These are phyloP conservation scores for Drosophila mercatorum DNA, from an alignment of 2,888 invertebrate species.

Conservation along the genomic window DNA sequence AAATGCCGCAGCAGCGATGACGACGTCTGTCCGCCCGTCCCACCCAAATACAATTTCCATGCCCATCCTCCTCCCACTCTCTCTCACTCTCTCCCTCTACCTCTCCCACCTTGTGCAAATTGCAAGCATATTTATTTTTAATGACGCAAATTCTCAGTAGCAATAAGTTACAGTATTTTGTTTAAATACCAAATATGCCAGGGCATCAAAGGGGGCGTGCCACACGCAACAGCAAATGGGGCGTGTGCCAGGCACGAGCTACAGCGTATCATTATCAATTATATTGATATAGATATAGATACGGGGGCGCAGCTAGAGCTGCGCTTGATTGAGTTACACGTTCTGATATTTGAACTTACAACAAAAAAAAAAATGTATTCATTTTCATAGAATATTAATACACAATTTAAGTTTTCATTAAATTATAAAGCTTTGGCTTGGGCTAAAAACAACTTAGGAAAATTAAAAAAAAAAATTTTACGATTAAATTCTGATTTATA, in stretches of 20 bases:
- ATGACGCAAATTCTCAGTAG: constrained; percentile 70
- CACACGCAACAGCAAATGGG: constrained; percentile 11
- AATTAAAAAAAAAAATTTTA: too few relatives aligned
- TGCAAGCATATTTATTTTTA: constrained; percentile 77
- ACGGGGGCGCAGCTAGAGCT: background rate
- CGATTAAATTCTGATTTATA: too few relatives aligned
- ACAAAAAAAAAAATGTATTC: background rate
- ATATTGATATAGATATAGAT: constrained; percentile 8
- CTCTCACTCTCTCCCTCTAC: too few relatives aligned
- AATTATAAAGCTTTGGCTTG: too few relatives aligned
- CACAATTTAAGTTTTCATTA: background rate
- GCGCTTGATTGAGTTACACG: constrained; percentile 15
- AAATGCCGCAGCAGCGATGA: constrained; percentile 64
- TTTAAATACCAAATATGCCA: constrained; percentile 56
- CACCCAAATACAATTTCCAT: constrained; percentile 37
- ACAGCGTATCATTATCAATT: constrained; percentile 41
- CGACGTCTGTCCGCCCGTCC: constrained; percentile 32
- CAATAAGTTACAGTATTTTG: constrained; percentile 62
- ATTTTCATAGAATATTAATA: background rate
- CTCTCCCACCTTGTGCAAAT: constrained; percentile 31
- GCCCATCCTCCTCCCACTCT: constrained; percentile 1
- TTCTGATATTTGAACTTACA: background rate
- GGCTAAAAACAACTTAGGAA: too few relatives aligned
- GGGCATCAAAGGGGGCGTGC: constrained; percentile 31
- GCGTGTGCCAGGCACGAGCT: constrained; percentile 20